Evolutionary conservation across 2,888 invertebrate species (phyloP), one percentile per base, ranked within the genome.

Genomic region (Eulithis testata): DNA sequence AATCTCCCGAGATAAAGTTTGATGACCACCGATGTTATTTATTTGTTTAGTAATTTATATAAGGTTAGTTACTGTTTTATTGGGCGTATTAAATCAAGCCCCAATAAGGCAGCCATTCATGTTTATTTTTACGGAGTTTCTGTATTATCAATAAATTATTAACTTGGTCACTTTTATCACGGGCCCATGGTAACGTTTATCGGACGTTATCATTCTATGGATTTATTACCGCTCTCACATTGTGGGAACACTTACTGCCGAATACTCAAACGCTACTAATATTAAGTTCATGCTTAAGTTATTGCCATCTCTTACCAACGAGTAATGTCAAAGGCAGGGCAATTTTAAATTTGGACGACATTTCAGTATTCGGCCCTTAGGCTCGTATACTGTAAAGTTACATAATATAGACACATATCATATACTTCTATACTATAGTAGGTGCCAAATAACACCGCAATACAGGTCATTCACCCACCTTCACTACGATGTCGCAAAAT

Each of bases 1-100:
- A 79, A 79, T 77, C 78, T 73, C 76, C 76, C 66, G 68, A 76
- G 79, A 87, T 88, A 87, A 87, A 89, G 79, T 91, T 89, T 91
- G 91, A 92, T 89, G 89, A 85, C 88, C 90, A 88, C 76, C 75
- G 82, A 84, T 85, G 90, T 93, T 92, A 91, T 93, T 92, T 93
- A 93, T 93, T 91, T 91, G 91, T 90, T 92, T 87, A 90, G 88
- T 91, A 93, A 92, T 93, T 91, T 93, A 93, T 93, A 90, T 92
- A 91, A 90, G 91, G 91, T 92, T 92, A 91, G 92, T 92, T 91
- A 92, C 91, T 89, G 92, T 92, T 93, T 93, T 93, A 93, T 93
- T 91, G 86, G 81, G 78, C 79, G 87, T 88, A 91, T 92, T 93
- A 93, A 93, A 93, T 93, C 93, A 93, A 89, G 91, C 84, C 88